Evolutionary conservation across 2,797 vertebrate genomes (phyloP).

Genomic region (Remorina albescens): DNA sequence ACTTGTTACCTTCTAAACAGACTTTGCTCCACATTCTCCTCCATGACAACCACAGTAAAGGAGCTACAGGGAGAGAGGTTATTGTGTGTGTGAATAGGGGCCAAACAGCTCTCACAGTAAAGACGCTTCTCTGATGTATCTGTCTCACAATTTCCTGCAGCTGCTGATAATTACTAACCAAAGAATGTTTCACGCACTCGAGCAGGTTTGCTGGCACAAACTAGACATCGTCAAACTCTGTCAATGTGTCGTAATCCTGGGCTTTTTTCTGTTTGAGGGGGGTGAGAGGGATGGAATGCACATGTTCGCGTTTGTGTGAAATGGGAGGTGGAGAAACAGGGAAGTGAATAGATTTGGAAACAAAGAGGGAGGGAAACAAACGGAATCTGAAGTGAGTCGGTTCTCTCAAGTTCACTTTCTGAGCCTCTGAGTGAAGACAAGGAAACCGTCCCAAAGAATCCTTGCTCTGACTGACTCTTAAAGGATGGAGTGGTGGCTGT

Average conservation of each 20-base stretch:
- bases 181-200: slow-evolving; percentile 53
- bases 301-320: slow-evolving; percentile 14
- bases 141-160: slow-evolving; percentile 56
- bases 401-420: slow-evolving; percentile 9
- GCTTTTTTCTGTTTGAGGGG: slow-evolving; percentile 12
- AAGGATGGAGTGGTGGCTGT: slow-evolving; percentile 1
- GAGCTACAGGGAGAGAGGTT: slow-evolving; percentile 42
- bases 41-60: slow-evolving; percentile 49
- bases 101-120: slow-evolving; percentile 29
- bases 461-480: slow-evolving; percentile 35
- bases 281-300: slow-evolving; percentile 35
- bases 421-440: slow-evolving; percentile 24
- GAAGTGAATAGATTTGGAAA: slow-evolving; percentile 28
- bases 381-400: slow-evolving; percentile 17
- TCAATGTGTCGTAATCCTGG: slow-evolving; percentile 37
- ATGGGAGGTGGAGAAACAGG: not conserved
- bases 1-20: slow-evolving; percentile 68
- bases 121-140: slow-evolving; percentile 51
- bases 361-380: slow-evolving; percentile 34
- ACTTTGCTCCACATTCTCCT: slow-evolving; percentile 36
- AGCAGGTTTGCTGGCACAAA: slow-evolving; percentile 41
- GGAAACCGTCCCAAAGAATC: slow-evolving; percentile 36
- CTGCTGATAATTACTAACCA: slow-evolving; percentile 67
- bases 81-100: slow-evolving; percentile 26
- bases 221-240: slow-evolving; percentile 51